These are phyloP conservation scores for Eulemur albifrons DNA, from an alignment of 2,797 vertebrate genomes.

Conservation along the genomic window DNA sequence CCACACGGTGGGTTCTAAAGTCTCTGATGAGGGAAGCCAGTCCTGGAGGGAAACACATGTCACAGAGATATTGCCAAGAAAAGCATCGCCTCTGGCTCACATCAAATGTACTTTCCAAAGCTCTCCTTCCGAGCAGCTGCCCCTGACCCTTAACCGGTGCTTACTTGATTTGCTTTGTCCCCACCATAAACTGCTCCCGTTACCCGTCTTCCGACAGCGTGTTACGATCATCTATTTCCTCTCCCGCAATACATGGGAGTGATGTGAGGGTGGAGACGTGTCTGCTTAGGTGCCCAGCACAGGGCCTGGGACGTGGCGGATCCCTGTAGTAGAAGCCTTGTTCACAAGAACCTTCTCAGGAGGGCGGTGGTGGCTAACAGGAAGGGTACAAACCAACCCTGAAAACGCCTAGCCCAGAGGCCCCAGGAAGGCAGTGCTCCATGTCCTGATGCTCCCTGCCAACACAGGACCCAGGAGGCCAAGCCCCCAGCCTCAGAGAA, in stretches of 20 bases:
- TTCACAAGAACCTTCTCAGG: neutral
- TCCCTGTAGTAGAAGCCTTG: neutral
- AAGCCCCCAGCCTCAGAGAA: neutral
- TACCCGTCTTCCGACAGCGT: neutral
- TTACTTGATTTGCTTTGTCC: neutral
- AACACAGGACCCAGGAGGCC: neutral
- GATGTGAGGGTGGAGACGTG: neutral
- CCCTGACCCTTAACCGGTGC: neutral
- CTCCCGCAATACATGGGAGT: neutral
- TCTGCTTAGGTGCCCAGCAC: neutral
- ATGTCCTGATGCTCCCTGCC: neutral
- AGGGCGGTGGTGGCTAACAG: rapidly evolving
- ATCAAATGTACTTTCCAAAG: neutral
- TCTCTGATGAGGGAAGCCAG: neutral
- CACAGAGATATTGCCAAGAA: neutral
- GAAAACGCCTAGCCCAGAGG: neutral
- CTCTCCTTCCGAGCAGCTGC: neutral
- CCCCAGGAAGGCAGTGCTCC: neutral
- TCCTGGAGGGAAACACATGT: neutral
- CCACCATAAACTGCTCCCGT: neutral
- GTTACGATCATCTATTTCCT: neutral
- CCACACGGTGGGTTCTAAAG: neutral
- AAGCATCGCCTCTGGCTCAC: neutral
- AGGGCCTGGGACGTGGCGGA: neutral
- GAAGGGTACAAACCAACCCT: neutral